Conservation (phyloP, 2,888 invertebrate genomes). For the Epinotia ramella region DNA sequence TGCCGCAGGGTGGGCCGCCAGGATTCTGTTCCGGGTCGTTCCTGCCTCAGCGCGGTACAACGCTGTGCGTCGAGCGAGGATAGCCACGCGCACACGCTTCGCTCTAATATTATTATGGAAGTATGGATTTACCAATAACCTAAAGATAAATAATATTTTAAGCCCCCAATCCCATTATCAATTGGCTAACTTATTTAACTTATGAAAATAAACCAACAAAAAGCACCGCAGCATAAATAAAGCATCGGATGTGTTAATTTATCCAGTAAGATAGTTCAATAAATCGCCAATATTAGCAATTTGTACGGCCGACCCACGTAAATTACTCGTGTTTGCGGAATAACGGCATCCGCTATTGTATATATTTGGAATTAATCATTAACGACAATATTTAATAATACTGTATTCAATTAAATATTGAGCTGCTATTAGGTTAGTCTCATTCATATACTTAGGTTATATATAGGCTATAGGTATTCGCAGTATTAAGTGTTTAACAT, state of each 20-base stretch:
- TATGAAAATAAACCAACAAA: conserved; percentile 5
- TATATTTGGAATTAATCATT: conserved; percentile 33
- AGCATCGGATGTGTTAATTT: conserved; percentile 44
- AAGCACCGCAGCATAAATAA: conserved; percentile 21
- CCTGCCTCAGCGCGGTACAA: too few relatives aligned
- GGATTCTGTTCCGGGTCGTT: too few relatives aligned
- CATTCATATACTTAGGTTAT: too few relatives aligned
- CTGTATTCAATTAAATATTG: neutral
- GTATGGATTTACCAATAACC: too few relatives aligned
- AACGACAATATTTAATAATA: conserved; percentile 29
- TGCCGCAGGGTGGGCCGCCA: too few relatives aligned
- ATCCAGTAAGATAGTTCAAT: conserved; percentile 43
- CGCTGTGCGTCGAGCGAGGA: too few relatives aligned
- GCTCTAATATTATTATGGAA: too few relatives aligned
- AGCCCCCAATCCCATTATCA: neutral
- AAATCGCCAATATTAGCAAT: conserved; percentile 47
- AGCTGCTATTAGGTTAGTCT: neutral
- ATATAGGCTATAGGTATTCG: too few relatives aligned
- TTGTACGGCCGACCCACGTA: conserved; percentile 40
- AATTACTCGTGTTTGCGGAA: conserved; percentile 44
- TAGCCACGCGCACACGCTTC: too few relatives aligned
- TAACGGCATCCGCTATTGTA: conserved; percentile 29
- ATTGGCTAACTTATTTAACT: neutral
- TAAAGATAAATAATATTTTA: neutral
- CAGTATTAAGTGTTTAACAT: too few relatives aligned